These are phyloP conservation scores for Lutjanus argentimaculatus DNA, from an alignment of 2,797 vertebrate species.

Conservation along the genomic window DNA sequence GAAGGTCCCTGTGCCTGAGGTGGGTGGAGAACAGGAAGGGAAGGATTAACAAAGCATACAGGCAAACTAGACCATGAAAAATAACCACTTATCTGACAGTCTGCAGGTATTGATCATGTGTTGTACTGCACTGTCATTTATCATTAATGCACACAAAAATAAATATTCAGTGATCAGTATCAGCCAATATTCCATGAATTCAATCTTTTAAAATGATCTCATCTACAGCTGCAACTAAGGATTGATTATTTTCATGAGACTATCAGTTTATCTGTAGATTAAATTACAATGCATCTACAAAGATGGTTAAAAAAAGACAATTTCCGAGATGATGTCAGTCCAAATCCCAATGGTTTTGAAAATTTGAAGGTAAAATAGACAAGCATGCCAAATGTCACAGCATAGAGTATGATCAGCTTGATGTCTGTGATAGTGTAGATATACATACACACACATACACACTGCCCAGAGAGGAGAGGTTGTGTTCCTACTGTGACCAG, in stretches of 20 bases:
- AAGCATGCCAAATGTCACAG: background rate
- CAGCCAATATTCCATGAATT: background rate
- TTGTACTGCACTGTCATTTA: background rate
- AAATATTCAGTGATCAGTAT: background rate
- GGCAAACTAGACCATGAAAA: conserved; percentile 1
- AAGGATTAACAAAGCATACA: conserved; percentile 1
- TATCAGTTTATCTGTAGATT: background rate
- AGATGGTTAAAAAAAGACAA: background rate
- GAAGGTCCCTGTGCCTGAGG: conserved; percentile 94
- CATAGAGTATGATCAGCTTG: background rate
- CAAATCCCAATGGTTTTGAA: background rate
- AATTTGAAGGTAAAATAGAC: background rate
- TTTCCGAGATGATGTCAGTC: background rate
- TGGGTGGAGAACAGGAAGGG: background rate
- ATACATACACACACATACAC: too few relatives aligned
- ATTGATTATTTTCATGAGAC: background rate
- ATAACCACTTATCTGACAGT: conserved; percentile 4
- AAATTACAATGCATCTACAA: background rate
- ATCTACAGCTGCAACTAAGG: background rate
- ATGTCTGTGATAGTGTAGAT: background rate
- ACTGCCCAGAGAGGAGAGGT: too few relatives aligned
- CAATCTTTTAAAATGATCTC: background rate
- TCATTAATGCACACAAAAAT: background rate
- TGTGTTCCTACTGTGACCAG: too few relatives aligned
- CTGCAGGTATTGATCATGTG: background rate